Base-by-base conservation (phyloP, 2,888 invertebrate species). In the Zaprionus lineosus region DNA sequence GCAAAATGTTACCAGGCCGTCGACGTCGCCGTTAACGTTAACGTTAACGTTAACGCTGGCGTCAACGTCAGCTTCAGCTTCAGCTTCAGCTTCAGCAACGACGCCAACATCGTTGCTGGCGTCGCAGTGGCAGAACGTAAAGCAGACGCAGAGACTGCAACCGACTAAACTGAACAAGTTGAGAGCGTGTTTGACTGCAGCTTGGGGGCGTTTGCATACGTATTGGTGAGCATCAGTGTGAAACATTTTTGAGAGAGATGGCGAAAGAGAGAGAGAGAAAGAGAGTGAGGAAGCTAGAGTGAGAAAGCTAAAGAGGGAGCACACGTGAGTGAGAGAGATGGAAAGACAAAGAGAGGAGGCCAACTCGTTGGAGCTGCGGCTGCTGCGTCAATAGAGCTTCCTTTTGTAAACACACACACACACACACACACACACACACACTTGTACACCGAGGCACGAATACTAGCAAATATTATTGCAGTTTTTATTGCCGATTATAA, bases 381-480 rank as follows among this genome's bases (percentile, higher is more conserved):
- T 68, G 68, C 72, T 71, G 72, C 60, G 66, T 33, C 43, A 56
- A 52, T 62, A 50, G 28, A 72, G 69, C 72, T 70, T 66, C 66
- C 44, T 72, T 72, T 73, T 51, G 52, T 39, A 47, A 26, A 24
- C 21, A 57, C 40, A 37, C 37, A 55, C 6, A 43, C 37, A 46
- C 33, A 43, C 53, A 12, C 21, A 21, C 43, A 52, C 47, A 43
- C 29, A 36, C 29, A 34, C 2, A 18, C 18, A 33, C 11, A 36
- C 57, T 37, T 3, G 28, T 5, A 43, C 33, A 47, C 33, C 37
- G 43, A 14, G 12, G 18, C 37, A 48, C 47, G 39, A 24, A 36
- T 21, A 34, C 1, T 31, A 29, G 6, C 67, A 37, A 62, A 62
- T 41, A 29, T 53, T 37, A 61, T 58, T 76, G 81, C 74, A 81